Percentiles rank a stretch among this genome's conserved stretches.
phyloP scores from a whole-genome alignment of 2,888 invertebrate genomes.

The Drosophila prostipennis region DNA sequence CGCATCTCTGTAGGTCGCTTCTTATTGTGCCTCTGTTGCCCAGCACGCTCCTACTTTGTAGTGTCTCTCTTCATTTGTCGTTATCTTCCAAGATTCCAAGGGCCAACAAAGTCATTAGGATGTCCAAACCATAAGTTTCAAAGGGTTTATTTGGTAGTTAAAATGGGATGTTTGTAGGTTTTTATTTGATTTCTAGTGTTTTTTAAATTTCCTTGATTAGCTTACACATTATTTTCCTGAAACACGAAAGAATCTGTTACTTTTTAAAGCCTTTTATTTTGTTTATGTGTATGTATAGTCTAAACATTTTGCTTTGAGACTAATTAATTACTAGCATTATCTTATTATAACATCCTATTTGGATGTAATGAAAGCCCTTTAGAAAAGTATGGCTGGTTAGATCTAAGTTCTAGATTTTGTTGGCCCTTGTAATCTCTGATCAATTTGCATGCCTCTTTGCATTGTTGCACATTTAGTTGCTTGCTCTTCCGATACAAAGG shows the following conservation, averaged over 20 bases:
- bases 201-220: too few relatives aligned
- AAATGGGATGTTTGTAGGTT: not conserved
- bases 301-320: too few relatives aligned
- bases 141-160: too few relatives aligned
- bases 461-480: constrained; percentile 37
- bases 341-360: not conserved
- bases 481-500: constrained; percentile 5
- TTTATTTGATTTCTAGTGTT: not conserved
- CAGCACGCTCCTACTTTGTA: constrained; percentile 35
- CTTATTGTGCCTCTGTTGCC: constrained; percentile 52
- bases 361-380: too few relatives aligned
- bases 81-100: constrained; percentile 4
- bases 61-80: constrained; percentile 15
- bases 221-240: too few relatives aligned
- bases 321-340: not conserved
- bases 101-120: not conserved
- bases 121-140: not conserved
- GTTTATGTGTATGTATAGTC: too few relatives aligned
- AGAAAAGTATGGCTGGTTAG: not conserved
- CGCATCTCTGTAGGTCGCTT: constrained; percentile 85
- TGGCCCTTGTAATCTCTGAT: constrained; percentile 12
- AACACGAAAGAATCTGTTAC: not conserved
- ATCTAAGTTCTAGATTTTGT: not conserved
- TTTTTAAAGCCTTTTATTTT: not conserved
- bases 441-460: constrained; percentile 34